Base-by-base conservation (phyloP, 2,888 invertebrate genomes). In the Tachina fera region DNA sequence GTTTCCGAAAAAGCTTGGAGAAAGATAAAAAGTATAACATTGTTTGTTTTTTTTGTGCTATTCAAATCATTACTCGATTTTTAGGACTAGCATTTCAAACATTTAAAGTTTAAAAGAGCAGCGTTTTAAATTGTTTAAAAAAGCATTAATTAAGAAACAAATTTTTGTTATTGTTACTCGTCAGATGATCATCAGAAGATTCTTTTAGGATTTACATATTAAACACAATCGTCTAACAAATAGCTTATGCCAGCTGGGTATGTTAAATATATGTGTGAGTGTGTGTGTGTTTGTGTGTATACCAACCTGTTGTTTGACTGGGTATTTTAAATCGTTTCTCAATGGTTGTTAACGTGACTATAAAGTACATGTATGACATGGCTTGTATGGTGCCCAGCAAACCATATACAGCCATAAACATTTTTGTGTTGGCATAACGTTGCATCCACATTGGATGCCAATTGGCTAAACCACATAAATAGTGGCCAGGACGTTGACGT, bases 251-350 rank as follows among this genome's bases (percentile, higher is more conserved):
- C 6, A 31, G 31, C 5, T 31, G 31, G 49, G 14, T 49, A 14
- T 49, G 47, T 14, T 31, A 4, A 14, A 49, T 49, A n/a, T 14
- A 11, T 45, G 58, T 22, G 22, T 4, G 1, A 6, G 22, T n/a
- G 13, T 56, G 1, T 22, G 41, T 22, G 0, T 41, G n/a, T 31
- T 5, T 1, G 31, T 31, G 31, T 31, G 1, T 16, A 9, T 71
- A 87, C 89, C 92, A 89, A 95, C 95, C 95, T 89, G 95, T 95
- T 19, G 95, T 95, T 90, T 94, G 94, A 89, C 95, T 95, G 53
- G 95, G 95, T 89, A 95, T 95, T 91, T 95, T 95, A 91, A 95
- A 95, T 87, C 95, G 93, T 89, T 95, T 95, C 89, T 95, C 95
- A 89, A 95, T 92, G 6, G 95, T 95, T 71, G 95, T 95, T 87